A percentile compares a stretch with the other conserved stretches of the same genome.
Evolutionary conservation across 2,113 vertebrate genomes (phyloP).

Genomic region (Jaculus jaculus): DNA sequence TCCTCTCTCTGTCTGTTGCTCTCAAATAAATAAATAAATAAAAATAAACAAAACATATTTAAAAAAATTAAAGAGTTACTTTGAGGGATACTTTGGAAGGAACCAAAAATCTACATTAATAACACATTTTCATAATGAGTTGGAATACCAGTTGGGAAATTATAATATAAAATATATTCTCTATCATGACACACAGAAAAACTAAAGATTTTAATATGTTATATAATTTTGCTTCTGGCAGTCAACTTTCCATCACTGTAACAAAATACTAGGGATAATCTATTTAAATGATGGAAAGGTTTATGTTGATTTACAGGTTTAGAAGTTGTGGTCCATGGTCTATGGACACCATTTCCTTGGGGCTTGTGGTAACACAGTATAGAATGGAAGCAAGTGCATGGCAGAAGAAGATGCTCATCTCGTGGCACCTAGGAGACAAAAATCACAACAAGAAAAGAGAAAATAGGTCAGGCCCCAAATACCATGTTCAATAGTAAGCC

Average conservation of each 20-base stretch:
- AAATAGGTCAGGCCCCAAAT: neutral
- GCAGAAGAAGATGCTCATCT: neutral
- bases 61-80: neutral
- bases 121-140: neutral
- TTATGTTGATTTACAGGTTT: neutral
- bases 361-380: neutral
- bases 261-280: neutral
- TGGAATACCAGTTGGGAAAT: neutral
- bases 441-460: neutral
- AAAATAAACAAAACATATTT: neutral
- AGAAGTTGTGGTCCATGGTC: neutral
- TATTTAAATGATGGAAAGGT: neutral
- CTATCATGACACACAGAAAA: neutral
- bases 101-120: neutral
- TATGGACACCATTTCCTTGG: neutral
- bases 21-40: too few relatives aligned
- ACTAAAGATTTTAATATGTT: neutral
- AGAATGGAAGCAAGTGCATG: neutral
- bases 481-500: neutral
- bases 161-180: neutral
- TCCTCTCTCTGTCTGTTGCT: too few relatives aligned
- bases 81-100: neutral
- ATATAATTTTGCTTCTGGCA: neutral
- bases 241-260: neutral
- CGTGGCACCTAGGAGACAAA: neutral